Evolutionary conservation across 2,797 vertebrate species (phyloP).

Genomic region (Geotrypetes seraphini): DNA sequence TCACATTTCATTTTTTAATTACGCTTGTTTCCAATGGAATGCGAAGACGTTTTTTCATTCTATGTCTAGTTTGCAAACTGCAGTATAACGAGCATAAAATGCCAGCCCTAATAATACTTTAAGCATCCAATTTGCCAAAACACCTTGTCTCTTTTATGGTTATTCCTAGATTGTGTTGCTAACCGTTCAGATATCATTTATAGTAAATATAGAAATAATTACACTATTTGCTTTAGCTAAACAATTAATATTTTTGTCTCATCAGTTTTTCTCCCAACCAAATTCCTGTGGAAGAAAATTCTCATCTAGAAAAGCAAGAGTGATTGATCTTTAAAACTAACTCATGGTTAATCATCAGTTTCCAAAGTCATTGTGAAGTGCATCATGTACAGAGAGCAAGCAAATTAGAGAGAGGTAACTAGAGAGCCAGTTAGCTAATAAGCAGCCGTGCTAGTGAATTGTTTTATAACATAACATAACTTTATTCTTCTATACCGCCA

Average conservation of each 20-base stretch:
- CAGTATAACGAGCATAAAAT: conserved; percentile 15
- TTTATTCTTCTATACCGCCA: too few relatives aligned
- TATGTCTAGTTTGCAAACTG: conserved; percentile 22
- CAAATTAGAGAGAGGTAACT: too few relatives aligned
- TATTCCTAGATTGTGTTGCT: background rate
- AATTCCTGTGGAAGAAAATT: too few relatives aligned
- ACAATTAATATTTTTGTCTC: background rate
- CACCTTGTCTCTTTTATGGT: background rate
- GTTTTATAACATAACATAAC: too few relatives aligned
- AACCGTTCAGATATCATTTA: conserved; percentile 2
- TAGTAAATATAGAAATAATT: background rate
- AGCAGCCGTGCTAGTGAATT: too few relatives aligned
- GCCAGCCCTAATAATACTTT: conserved; percentile 10
- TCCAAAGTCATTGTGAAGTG: too few relatives aligned
- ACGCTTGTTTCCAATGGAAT: conserved; percentile 28
- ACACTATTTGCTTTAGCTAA: background rate
- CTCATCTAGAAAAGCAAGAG: too few relatives aligned
- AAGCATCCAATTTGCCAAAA: conserved; percentile 6
- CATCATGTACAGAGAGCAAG: too few relatives aligned
- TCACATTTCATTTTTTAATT: conserved; percentile 41
- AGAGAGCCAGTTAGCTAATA: too few relatives aligned
- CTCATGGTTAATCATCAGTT: too few relatives aligned
- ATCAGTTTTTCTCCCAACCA: too few relatives aligned
- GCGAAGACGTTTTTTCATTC: conserved; percentile 24
- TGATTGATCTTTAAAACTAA: too few relatives aligned